Conservation (phyloP, 1,140 invertebrate species). For the Lasioglossum baleicum region DNA sequence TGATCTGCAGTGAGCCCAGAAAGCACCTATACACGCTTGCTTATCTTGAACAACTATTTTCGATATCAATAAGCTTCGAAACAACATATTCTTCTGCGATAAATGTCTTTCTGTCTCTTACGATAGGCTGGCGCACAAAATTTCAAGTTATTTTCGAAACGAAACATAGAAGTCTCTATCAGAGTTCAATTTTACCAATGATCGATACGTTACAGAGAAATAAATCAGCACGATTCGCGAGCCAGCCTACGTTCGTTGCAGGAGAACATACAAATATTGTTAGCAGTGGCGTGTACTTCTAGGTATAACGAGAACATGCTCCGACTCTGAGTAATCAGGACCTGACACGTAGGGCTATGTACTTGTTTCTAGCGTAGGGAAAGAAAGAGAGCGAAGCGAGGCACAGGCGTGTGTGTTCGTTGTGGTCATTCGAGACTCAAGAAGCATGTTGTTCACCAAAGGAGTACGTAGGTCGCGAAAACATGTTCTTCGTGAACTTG, state of each 20-base stretch:
- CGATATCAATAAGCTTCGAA: background rate
- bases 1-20: background rate
- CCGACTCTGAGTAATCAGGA: slow-evolving; percentile 13
- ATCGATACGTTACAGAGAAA: background rate
- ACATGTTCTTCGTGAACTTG: background rate
- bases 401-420: slow-evolving; percentile 65
- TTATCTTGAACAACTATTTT: background rate
- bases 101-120: background rate
- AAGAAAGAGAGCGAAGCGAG: slow-evolving; percentile 69
- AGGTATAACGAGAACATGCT: background rate
- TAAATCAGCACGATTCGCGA: background rate
- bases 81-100: background rate
- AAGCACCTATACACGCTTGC: background rate
- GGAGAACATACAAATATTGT: background rate
- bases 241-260: background rate
- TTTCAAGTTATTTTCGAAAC: background rate
- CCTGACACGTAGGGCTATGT: background rate
- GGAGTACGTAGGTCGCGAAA: slow-evolving; percentile 33
- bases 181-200: background rate
- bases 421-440: slow-evolving; percentile 57
- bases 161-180: no score
- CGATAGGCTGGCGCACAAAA: background rate
- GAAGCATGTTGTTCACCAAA: slow-evolving; percentile 45
- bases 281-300: background rate
- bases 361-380: slow-evolving; percentile 35